Base-by-base conservation (phyloP, 2,888 invertebrate species). In the Synanthedon myopaeformis region DNA sequence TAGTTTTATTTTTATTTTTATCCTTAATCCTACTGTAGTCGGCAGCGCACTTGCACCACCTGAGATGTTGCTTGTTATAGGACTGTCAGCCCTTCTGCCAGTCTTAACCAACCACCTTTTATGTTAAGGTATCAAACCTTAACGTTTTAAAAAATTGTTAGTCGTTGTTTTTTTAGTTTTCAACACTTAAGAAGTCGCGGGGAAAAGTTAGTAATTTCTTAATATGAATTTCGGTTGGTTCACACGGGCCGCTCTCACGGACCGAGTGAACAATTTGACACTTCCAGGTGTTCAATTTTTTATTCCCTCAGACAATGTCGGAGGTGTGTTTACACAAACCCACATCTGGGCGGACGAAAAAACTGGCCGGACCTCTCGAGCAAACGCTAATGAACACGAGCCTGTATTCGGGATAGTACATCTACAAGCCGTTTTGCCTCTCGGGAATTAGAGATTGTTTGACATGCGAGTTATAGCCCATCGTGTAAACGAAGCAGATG, bases 271-370 rank as follows among this genome's bases (percentile, higher is more conserved):
- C 84, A 83, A 79, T 86, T 85, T 86, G 85, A 86, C 86, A 87
- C 86, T 76, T 86, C 85, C 86, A 87, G 87, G 86, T 87, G 86
- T 85, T 76, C 77, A 65, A 74, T 82, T 87, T 87, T 87, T 87
- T 85, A 78, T 74, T 60, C 63, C 57, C 61, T 61, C 74, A 70
- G 70, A 82, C 83, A 82, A 84, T 77, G 70, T 76, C 62, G 65
- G 72, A 69, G 74, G 65, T 60, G 65, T 79, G 75, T 81, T 83
- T 86, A 70, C 78, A 73, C 76, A 78, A 72, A 76, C 75, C 78
- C 79, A 82, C 87, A 87, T 86, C 86, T 87, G 87, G 85, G 74
- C 79, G 72, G 75, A 76, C 63, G 71, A 78, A 83, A 81, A 84
- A 83, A 81, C 78, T 66, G 67, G 76, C 79, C 82, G 84, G 82